These are phyloP conservation scores for Cottus gobio DNA, from an alignment of 2,113 vertebrate genomes.

Conservation along the genomic window DNA sequence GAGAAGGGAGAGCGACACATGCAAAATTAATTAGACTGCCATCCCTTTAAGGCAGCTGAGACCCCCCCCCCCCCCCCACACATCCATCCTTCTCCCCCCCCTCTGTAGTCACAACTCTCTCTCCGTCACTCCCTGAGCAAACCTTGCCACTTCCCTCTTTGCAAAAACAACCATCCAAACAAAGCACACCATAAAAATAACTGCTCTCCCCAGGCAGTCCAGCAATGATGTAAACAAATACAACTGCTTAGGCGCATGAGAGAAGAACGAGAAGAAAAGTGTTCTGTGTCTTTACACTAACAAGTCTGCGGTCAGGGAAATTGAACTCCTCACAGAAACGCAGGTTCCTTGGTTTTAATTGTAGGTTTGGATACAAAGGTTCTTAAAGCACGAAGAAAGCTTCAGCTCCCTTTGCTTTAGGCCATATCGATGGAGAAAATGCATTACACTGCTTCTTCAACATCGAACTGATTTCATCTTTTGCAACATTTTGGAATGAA, in stretches of 20 bases:
- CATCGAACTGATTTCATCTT: constrained; percentile 50
- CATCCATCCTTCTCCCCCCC: constrained; percentile 21
- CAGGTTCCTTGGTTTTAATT: constrained; percentile 4
- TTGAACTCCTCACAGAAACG: constrained; percentile 8
- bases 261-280: constrained; percentile 46
- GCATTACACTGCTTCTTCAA: constrained; percentile 20
- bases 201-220: constrained; percentile 67
- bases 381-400: constrained; percentile 19
- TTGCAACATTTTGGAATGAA: constrained; percentile 51
- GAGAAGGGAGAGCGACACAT: constrained; percentile 65
- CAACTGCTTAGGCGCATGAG: constrained; percentile 59
- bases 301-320: constrained; percentile 48
- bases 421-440: constrained; percentile 21
- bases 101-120: constrained; percentile 63
- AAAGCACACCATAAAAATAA: constrained; percentile 79
- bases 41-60: constrained; percentile 65
- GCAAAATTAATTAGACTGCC: constrained; percentile 79
- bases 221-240: constrained; percentile 76
- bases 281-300: constrained; percentile 49
- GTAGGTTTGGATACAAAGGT: neutral
- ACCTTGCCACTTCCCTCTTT: constrained; percentile 47
- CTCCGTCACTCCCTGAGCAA: constrained; percentile 58
- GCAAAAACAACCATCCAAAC: constrained; percentile 74
- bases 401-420: constrained; percentile 14
- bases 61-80: constrained; percentile 18